Percentiles rank a stretch among this genome's conserved stretches.
Conservation (phyloP, 2,797 vertebrate genomes). For the Rousettus madagascariensis region DNA sequence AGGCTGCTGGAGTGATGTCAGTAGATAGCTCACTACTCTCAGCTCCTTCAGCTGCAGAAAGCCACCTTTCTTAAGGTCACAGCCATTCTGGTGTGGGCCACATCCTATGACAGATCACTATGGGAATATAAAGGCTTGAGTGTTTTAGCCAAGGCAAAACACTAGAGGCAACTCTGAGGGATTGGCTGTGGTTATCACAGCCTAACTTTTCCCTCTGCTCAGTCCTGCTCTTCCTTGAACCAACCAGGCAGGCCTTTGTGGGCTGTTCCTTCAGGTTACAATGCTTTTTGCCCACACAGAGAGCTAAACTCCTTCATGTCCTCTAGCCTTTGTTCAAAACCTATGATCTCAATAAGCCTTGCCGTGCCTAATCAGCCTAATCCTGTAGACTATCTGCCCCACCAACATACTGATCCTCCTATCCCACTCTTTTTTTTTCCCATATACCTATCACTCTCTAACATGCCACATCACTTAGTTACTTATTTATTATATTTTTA, state of each 20-base stretch:
- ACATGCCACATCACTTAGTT: not conserved
- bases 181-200: not conserved
- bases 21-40: not conserved
- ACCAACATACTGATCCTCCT: not conserved
- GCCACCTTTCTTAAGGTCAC: not conserved
- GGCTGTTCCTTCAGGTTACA: not conserved
- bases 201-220: not conserved
- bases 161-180: not conserved
- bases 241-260: not conserved
- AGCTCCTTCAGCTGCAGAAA: not conserved
- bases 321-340: not conserved
- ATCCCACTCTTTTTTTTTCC: not conserved
- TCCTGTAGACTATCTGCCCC: not conserved
- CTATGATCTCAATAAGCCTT: not conserved
- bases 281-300: not conserved
- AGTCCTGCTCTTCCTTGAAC: not conserved
- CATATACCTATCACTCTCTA: not conserved
- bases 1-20: not conserved
- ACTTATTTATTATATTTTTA: not conserved
- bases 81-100: not conserved
- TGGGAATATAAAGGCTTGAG: not conserved
- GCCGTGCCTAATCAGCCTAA: not conserved
- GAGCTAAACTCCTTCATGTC: not conserved
- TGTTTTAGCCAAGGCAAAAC: not conserved
- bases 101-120: not conserved